Percentiles rank a stretch among this genome's conserved stretches.
Conservation (phyloP, 2,797 vertebrate species). For the Darevskia mixta region DNA sequence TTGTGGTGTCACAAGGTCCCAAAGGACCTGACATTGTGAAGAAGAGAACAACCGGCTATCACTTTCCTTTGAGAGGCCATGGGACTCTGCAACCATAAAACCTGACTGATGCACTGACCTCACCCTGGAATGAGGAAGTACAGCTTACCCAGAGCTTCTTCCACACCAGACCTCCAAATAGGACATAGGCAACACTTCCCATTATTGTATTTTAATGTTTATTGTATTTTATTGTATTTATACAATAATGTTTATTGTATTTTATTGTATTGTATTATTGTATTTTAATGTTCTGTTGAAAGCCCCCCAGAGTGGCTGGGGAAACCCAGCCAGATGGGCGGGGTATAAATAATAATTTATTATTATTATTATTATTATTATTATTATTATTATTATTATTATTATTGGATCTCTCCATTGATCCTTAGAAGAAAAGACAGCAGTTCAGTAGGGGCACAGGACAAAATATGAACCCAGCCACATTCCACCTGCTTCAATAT, state of each 20-base stretch:
- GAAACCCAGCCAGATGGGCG: no score
- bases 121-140: neutral
- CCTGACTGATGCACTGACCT: neutral
- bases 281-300: no score
- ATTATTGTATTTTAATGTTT: no score
- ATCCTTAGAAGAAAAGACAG: neutral
- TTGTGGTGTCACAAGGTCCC: neutral
- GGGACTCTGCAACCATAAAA: neutral
- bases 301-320: no score
- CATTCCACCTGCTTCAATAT: no score
- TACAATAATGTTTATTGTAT: no score
- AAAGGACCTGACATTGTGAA: neutral
- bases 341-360: no score
- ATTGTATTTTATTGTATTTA: no score
- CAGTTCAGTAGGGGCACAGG: neutral
- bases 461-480: neutral
- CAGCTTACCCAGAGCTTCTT: neutral
- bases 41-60: neutral
- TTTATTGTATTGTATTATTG: no score
- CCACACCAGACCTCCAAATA: neutral
- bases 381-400: no score
- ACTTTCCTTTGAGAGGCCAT: neutral
- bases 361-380: no score
- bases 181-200: neutral
- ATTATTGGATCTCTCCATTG: neutral